Base-by-base conservation (phyloP, 2,888 invertebrate species). In the Drosophila stalkeri region DNA sequence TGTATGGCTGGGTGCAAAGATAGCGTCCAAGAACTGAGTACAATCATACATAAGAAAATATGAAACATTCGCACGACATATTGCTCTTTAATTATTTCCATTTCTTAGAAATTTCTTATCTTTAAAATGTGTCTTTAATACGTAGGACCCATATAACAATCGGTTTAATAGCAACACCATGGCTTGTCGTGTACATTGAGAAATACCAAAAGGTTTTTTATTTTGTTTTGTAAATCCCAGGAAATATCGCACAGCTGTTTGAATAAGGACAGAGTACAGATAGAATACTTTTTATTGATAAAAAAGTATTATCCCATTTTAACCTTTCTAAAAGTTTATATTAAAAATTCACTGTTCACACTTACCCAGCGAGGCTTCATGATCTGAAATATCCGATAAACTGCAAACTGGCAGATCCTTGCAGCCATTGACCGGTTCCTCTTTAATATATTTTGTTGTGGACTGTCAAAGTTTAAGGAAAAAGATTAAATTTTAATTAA, bases 321-420 rank as follows among this genome's bases (percentile, higher is more conserved):
- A 8, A n/a, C 11, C 5, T 43, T 4, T 20, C 3, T 14, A 16
- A 1, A 23, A 16, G 4, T 8, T 8, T 8, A 8, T 16, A 23
- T 3, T 46, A 1, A 16, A 23, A 8, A 8, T 46, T 23, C 1
- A n/a, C 8, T 7, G 11, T 18, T 54, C 14, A 23, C 7, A 96
- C 97, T 96, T 93, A 97, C 97, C 97, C 92, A 97, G 93, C 69
- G 98, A 98, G 72, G 96, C 96, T 93, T 98, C 98, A 68, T 96
- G 97, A 93, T 98, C 98, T 60, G 97, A 97, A 60, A 98, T 95
- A 93, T 98, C 98, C 86, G 97, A 97, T 87, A 98, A 95, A 57
- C 97, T 98, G 47, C 98, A 98, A 85, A 98, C 97, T 93, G 97
- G 96, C 60, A 87, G 67, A 75, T 97, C 95, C 75, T 96, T 94